Conservation (phyloP, 2,113 vertebrate species). For the Puntigrus tetrazona region DNA sequence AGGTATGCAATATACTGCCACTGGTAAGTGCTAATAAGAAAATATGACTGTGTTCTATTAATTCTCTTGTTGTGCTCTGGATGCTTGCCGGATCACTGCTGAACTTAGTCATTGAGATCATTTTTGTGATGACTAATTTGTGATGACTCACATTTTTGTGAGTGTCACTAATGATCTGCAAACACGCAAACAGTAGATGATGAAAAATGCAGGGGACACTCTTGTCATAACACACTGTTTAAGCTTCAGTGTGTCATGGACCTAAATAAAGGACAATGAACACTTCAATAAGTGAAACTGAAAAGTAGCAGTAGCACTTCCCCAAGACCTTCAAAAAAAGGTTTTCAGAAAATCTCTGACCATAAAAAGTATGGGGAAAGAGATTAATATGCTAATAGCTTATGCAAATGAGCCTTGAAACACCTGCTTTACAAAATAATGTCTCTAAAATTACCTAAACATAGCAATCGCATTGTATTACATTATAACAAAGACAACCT, state of each 20-base stretch:
- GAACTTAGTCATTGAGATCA: constrained; percentile 11
- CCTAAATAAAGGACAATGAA: not conserved
- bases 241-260: not conserved
- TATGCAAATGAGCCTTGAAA: not conserved
- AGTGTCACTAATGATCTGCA: constrained; percentile 17
- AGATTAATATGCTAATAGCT: not conserved
- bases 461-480: not conserved
- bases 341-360: not conserved
- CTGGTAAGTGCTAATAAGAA: not conserved
- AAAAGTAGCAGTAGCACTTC: not conserved
- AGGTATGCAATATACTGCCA: not conserved
- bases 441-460: not conserved
- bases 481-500: not conserved
- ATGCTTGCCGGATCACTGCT: constrained; percentile 8
- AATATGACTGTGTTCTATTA: constrained; percentile 2
- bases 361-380: not conserved
- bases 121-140: not conserved
- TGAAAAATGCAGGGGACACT: constrained; percentile 16
- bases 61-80: not conserved
- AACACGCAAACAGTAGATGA: constrained; percentile 12
- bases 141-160: constrained; percentile 11
- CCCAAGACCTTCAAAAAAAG: not conserved
- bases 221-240: constrained; percentile 26
- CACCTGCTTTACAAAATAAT: not conserved
- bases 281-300: not conserved